Base-by-base conservation (phyloP, 2,113 vertebrate genomes). In the Sylvia atricapilla region DNA sequence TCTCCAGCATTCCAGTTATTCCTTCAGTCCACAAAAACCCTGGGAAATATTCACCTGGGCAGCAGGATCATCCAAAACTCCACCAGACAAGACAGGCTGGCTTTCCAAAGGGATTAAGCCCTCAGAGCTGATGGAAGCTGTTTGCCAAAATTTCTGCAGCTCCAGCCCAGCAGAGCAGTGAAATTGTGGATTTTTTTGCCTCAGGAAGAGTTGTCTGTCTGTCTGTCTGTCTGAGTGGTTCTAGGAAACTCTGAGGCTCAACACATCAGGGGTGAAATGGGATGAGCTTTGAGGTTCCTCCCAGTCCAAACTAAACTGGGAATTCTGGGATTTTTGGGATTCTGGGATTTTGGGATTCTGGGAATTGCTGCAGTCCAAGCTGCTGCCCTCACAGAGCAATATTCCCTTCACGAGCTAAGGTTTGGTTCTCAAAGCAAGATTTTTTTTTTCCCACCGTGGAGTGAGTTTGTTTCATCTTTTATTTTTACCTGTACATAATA, bases 51-150 rank as follows among this genome's bases (percentile, higher is more conserved):
- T 76, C 55, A 76, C 60, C 78, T 79, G 24, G 53, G 27, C n/a
- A 47, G 16, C 24, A 37, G 2, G 2, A 64, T 0, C 20, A 13
- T 5, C 37, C 85, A 28, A 31, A 56, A n/a, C 31, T 76, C 59
- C 84, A 55, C 21, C 24, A 81, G 44, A 53, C 41, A 47, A 50
- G 17, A 22, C 56, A 25, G 52, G 7, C 14, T 77, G 88, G 13
- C 35, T 79, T 87, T 60, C 82, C 94, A 90, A 76, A 85, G 93
- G 93, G 90, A 87, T 91, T 58, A 78, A 37, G 39, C 20, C 10
- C 41, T 80, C 20, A 16, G 37, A 19, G 24, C 44, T 49, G 62
- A 9, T 69, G 56, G 39, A 50, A 79, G 31, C 25, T 55, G 14
- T 58, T 49, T 20, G 78, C 62, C 84, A 85, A 76, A 66, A 62